phyloP scores from a whole-genome alignment of 2,113 vertebrate species.

The Hippocampus mohnikei region DNA sequence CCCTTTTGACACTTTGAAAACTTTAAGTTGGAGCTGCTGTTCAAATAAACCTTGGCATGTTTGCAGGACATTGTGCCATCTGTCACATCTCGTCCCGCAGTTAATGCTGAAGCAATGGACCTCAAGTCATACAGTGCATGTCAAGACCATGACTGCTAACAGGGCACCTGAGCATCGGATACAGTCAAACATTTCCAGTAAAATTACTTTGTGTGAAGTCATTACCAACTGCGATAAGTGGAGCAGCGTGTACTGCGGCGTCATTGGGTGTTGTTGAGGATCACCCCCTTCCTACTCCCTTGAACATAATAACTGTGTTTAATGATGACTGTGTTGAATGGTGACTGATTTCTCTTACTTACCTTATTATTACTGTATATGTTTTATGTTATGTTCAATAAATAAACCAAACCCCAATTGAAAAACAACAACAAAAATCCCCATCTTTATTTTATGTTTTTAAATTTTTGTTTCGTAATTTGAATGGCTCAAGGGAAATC shows the following conservation, averaged over 20 bases:
- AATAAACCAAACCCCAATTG: background rate
- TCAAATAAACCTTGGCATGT: conserved; percentile 71
- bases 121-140: background rate
- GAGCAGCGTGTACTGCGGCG: background rate
- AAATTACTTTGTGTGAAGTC: background rate
- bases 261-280: background rate
- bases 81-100: conserved; percentile 37
- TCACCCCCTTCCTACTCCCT: too few relatives aligned
- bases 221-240: background rate
- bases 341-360: too few relatives aligned
- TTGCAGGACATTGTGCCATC: conserved; percentile 38
- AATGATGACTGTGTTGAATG: too few relatives aligned
- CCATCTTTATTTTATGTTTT: background rate
- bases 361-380: too few relatives aligned
- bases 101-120: conserved; percentile 21
- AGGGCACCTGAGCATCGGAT: background rate
- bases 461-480: background rate
- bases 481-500: background rate
- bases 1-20: conserved; percentile 65
- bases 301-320: too few relatives aligned
- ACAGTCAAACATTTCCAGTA: background rate
- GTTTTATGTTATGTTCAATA: too few relatives aligned
- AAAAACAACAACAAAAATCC: background rate
- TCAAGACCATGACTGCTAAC: background rate
- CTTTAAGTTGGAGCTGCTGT: conserved; percentile 67